Base-by-base conservation (phyloP, 2,797 vertebrate species). In the Lindbergichthys nudifrons region DNA sequence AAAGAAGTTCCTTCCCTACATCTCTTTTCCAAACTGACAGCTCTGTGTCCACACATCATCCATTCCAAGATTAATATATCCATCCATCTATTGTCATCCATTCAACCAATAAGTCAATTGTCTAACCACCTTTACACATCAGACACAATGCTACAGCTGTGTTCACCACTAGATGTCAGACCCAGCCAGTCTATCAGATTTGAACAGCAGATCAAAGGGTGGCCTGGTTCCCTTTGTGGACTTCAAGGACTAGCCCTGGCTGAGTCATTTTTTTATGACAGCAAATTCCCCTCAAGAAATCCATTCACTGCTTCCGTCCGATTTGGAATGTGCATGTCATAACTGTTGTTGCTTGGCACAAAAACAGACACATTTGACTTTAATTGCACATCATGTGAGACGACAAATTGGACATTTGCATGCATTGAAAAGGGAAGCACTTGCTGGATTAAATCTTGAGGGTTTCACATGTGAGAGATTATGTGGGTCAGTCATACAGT, bases 121-220 rank as follows among this genome's bases (percentile, higher is more conserved):
- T 45, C 21, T 19, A 21, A 47, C 11, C 15, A 30, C 2, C 23
- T 51, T 50, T 26, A 26, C 32, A 11, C 4, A 47, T 10, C 66
- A 41, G 16, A 18, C 36, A 26, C 48, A 46, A 11, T 81, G 75
- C 62, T 85, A 32, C 30, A 47, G 10, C 26, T 39, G 18, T 3
- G 32, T 41, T 46, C 14, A 66, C 90, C 91, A 88, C 84, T 83
- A 91, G 90, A 85, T 83, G 89, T 84, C 91, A 91, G 79, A 42
- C 54, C 14, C 36, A 66, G 43, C 32, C 48, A 82, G 53, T 46
- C 8, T 76, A 75, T 80, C 10, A 19, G 43, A 5, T 4, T 15
- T 26, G 23, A 26, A 26, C 60, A 8, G 32, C 15, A 48, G 21
- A 53, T 12, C 15, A 53, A 57, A 51, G 48, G 14, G 19, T 84